Base-by-base conservation (phyloP, 2,797 vertebrate species). In the Lepilemur ruficaudatus region DNA sequence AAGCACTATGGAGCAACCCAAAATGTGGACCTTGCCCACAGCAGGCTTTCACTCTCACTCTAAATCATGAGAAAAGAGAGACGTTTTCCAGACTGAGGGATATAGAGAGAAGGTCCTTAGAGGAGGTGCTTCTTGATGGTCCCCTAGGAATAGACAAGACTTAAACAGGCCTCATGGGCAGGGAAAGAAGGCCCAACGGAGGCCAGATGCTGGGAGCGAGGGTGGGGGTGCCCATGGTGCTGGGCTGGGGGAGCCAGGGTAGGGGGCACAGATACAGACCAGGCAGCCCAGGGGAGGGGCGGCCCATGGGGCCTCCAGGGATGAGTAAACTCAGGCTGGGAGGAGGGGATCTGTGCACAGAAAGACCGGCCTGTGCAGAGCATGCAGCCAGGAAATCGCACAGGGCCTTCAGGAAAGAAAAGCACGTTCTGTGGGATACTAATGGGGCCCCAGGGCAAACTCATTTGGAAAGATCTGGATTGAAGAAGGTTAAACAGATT, bases 391-490 rank as follows among this genome's bases (percentile, higher is more conserved):
- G 95, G 89, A 94, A 95, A 86, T 50, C 9, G 10, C 25, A 28
- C 18, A 75, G 67, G 4, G 75, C 43, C 25, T 50, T 83, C 72
- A 67, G 95, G 67, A 93, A 92, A 67, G 32, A 28, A 55, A 57
- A 59, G 41, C 15, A 12, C 30, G 48, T 81, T 70, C 83, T 87
- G 32, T 52, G 69, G 48, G 50, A 28, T 50, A 78, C 67, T 61
- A 89, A 80, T 41, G 72, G 69, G 78, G 46, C 7, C 89, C 94
- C 88, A 79, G 0, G 57, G 69, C 85, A 57, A 52, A 76, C 8
- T 73, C 17, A 61, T 28, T 59, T 86, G 79, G 46, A 46, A 91
- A 92, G 48, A 76, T 94, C 92, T 81, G 75, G 28, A 38, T 82
- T 67, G 38, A 86, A 70, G 65, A 81, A 82, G 25, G 52, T 52